Conservation (phyloP, 2,797 vertebrate species). For the Heteromormyrus szaboi region DNA sequence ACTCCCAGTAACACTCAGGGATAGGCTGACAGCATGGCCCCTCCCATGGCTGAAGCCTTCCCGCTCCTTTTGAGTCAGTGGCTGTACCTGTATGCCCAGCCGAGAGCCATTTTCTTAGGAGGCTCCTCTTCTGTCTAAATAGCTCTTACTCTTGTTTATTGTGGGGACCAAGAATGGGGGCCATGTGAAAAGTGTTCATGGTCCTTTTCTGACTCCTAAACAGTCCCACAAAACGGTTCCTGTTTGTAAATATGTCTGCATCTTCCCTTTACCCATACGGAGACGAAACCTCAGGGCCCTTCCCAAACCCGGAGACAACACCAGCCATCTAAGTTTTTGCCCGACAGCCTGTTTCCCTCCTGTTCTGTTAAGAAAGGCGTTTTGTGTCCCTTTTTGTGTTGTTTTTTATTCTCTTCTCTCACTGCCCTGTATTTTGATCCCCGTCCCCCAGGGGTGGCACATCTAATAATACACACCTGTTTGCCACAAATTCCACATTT, state of each 20-base stretch:
- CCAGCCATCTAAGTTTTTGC: not conserved
- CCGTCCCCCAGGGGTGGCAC: not conserved
- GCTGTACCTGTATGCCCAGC: not conserved
- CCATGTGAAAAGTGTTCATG: not conserved
- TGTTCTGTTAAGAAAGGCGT: not conserved
- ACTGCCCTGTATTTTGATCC: not conserved
- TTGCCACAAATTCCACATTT: not conserved
- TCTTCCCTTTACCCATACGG: not conserved
- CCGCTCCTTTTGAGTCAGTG: not conserved
- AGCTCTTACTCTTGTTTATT: not conserved
- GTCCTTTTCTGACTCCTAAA: not conserved
- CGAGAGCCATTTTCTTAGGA: not conserved
- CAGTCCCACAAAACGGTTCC: not conserved
- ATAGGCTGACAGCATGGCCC: not conserved
- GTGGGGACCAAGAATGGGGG: not conserved
- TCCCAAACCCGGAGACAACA: not conserved
- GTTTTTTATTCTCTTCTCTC: not conserved
- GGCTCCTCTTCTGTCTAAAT: not conserved
- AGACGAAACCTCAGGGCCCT: not conserved
- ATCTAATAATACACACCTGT: not conserved
- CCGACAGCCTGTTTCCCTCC: not conserved
- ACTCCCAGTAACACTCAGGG: not conserved
- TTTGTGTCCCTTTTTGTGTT: not conserved
- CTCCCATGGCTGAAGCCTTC: not conserved
- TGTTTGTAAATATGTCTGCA: not conserved